phyloP scores from a whole-genome alignment of 2,888 invertebrate genomes.

The Temnothorax rugatulus region DNA sequence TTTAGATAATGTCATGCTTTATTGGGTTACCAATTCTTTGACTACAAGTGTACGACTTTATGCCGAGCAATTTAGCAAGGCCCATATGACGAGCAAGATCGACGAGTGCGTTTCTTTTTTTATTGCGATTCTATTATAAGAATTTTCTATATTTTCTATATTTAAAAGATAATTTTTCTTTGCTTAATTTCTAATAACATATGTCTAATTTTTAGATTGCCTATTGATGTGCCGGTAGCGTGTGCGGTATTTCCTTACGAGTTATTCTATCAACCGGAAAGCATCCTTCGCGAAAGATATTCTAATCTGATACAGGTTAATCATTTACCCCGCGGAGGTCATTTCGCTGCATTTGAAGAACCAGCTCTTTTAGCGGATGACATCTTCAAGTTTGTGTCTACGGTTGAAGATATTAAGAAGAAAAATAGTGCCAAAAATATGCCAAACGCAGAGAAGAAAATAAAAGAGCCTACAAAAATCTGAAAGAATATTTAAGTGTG shows the following conservation, averaged over 20 bases:
- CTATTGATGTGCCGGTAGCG: conserved; percentile 90
- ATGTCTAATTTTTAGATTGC: conserved; percentile 87
- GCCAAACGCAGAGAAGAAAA: conserved; percentile 51
- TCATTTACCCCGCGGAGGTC: conserved; percentile 91
- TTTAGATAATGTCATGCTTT: conserved; percentile 93
- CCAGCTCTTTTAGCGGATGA: conserved; percentile 91
- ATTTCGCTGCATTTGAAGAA: conserved; percentile 94
- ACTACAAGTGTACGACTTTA: conserved; percentile 92
- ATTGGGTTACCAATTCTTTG: conserved; percentile 92
- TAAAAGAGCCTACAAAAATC: conserved; percentile 42
- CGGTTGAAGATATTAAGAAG: conserved; percentile 70
- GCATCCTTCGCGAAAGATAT: conserved; percentile 88
- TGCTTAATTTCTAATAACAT: conserved; percentile 31
- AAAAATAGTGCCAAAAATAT: conserved; percentile 24
- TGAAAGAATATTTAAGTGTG: not conserved
- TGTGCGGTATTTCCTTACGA: conserved; percentile 93
- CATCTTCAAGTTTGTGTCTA: conserved; percentile 89
- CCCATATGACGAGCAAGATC: conserved; percentile 79
- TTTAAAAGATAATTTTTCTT: not conserved
- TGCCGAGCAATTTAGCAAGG: conserved; percentile 88
- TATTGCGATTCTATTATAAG: not conserved
- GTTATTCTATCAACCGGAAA: conserved; percentile 88
- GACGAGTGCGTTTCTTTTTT: conserved; percentile 78
- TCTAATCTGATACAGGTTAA: conserved; percentile 90
- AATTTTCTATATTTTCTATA: not conserved